Percentiles rank a stretch among this genome's conserved stretches.
phyloP scores from a whole-genome alignment of 2,888 invertebrate genomes.

The Nemurella pictetii region DNA sequence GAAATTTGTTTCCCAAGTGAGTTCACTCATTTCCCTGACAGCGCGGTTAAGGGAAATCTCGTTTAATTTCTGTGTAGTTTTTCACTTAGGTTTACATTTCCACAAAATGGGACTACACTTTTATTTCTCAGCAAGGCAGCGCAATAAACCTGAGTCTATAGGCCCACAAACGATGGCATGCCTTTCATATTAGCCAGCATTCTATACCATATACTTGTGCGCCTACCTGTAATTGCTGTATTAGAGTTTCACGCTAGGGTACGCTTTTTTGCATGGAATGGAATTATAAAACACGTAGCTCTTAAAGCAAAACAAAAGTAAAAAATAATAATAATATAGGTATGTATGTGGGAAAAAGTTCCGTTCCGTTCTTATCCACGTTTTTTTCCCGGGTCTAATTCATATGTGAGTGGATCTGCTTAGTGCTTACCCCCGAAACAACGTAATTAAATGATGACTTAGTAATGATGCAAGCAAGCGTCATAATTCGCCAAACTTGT shows the following conservation, averaged over 20 bases:
- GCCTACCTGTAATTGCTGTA: too few relatives aligned
- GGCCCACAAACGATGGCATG: not conserved
- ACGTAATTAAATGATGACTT: conserved; percentile 30
- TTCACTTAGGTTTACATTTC: not conserved
- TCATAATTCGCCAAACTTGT: conserved; percentile 25
- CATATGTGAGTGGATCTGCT: conserved; percentile 1
- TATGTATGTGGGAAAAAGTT: not conserved
- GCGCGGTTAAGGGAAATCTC: not conserved
- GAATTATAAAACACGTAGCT: not conserved
- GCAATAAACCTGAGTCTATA: not conserved
- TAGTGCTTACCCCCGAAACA: conserved; percentile 14
- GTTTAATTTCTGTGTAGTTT: not conserved
- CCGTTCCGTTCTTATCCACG: not conserved
- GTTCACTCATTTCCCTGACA: not conserved
- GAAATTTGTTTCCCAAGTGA: not conserved
- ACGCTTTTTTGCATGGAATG: not conserved
- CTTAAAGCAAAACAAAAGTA: not conserved
- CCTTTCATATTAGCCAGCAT: too few relatives aligned
- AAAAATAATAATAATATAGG: not conserved
- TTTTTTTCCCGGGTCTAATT: not conserved
- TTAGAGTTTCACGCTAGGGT: not conserved
- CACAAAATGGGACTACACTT: not conserved
- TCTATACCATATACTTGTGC: too few relatives aligned
- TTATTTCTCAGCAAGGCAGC: not conserved
- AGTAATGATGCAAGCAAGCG: conserved; percentile 19